These are phyloP conservation scores for Schizopygopsis pylzovi DNA, from an alignment of 2,797 vertebrate species.

Conservation along the genomic window DNA sequence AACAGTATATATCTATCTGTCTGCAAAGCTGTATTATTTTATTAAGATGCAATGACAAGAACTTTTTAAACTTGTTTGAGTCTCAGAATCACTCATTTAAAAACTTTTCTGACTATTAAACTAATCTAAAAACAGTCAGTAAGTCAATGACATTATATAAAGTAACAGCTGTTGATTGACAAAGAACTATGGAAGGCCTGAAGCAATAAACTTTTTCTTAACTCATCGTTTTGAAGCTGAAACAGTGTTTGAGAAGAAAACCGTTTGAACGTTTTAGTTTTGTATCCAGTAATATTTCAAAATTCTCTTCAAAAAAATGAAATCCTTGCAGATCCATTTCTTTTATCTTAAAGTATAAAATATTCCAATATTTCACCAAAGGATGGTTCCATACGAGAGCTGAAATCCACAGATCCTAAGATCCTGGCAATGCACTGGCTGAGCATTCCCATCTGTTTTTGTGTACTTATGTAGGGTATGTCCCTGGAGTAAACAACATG, in stretches of 20 bases:
- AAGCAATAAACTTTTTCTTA: not conserved
- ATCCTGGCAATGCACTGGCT: not conserved
- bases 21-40: not conserved
- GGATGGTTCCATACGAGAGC: not conserved
- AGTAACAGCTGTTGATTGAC: not conserved
- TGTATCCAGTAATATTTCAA: not conserved
- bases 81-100: not conserved
- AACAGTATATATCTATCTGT: not conserved
- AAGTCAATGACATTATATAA: slow-evolving; percentile 10
- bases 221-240: not conserved
- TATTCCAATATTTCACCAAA: not conserved
- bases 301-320: not conserved
- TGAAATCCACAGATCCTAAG: not conserved
- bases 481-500: slow-evolving; percentile 51
- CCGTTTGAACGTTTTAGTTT: not conserved
- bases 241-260: not conserved
- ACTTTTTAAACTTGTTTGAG: not conserved
- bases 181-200: not conserved
- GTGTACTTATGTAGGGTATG: not conserved
- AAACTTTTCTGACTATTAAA: not conserved
- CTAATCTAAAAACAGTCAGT: not conserved
- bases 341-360: not conserved
- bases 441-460: not conserved
- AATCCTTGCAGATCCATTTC: not conserved
- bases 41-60: not conserved